Percentiles rank a stretch among this genome's conserved stretches.
Conservation (phyloP, 2,888 invertebrate genomes). For the Thumatha senex region DNA sequence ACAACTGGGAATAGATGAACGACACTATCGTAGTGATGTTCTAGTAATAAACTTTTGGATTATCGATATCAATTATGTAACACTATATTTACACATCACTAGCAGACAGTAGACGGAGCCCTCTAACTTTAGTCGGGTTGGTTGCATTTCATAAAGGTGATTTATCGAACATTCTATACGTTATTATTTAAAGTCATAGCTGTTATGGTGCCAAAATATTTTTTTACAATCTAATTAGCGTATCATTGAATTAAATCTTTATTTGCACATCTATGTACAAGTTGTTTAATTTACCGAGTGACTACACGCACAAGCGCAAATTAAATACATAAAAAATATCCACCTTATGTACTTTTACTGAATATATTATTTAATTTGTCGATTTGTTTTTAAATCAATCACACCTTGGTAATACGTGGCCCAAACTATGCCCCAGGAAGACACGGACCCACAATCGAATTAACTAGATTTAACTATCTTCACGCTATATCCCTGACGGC, state of each 20-base stretch:
- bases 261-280: conserved; percentile 7
- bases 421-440: no score
- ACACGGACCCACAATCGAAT: no score
- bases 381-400: conserved; percentile 11
- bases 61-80: no score
- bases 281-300: conserved; percentile 12
- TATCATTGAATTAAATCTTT: conserved; percentile 3
- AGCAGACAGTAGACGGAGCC: no score
- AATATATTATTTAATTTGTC: conserved; percentile 18
- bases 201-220: conserved; percentile 27
- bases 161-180: not conserved
- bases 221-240: conserved; percentile 14
- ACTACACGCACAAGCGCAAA: not conserved
- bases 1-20: no score
- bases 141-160: not conserved
- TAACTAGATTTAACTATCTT: no score
- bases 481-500: no score
- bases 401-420: no score
- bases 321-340: conserved; percentile 8
- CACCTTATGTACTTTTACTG: conserved; percentile 14
- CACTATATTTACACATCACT: no score
- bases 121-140: no score
- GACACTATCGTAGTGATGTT: no score
- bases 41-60: no score
- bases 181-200: conserved; percentile 9